Conservation (phyloP, 2,888 invertebrate species). For the Phalera bucephala region DNA sequence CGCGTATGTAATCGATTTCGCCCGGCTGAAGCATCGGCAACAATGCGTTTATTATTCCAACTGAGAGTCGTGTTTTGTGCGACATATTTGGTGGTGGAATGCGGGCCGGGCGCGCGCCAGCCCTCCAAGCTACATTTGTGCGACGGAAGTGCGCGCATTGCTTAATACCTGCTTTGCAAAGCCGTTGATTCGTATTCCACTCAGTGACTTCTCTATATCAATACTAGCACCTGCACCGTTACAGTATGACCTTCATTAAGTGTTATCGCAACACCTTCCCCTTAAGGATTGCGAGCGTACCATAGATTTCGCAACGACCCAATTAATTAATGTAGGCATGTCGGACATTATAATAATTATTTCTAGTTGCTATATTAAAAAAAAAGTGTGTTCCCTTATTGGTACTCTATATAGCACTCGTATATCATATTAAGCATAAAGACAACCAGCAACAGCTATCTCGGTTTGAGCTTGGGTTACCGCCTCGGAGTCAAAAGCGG, state of each 20-base stretch:
- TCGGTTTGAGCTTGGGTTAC: too few relatives aligned
- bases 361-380: too few relatives aligned
- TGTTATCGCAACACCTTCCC: conserved; percentile 43
- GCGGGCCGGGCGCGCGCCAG: conserved; percentile 47
- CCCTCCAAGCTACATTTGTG: conserved; percentile 38
- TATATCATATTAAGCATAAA: too few relatives aligned
- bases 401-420: too few relatives aligned
- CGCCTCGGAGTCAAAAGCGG: too few relatives aligned
- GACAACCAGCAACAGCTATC: too few relatives aligned
- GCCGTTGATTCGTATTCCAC: conserved; percentile 59
- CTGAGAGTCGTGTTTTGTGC: conserved; percentile 52
- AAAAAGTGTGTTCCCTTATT: too few relatives aligned
- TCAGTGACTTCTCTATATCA: conserved; percentile 36
- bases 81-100: conserved; percentile 73
- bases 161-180: conserved; percentile 38
- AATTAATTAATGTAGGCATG: conserved; percentile 27
- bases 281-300: conserved; percentile 36
- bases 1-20: conserved; percentile 41
- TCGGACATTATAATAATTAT: conserved; percentile 14
- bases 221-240: conserved; percentile 50
- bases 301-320: conserved; percentile 36
- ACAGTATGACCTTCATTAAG: conserved; percentile 44
- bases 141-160: conserved; percentile 55
- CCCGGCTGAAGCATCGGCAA: conserved; percentile 38
- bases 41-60: conserved; percentile 66